Conservation (phyloP, 2,113 vertebrate genomes). For the Arizona elegans region DNA sequence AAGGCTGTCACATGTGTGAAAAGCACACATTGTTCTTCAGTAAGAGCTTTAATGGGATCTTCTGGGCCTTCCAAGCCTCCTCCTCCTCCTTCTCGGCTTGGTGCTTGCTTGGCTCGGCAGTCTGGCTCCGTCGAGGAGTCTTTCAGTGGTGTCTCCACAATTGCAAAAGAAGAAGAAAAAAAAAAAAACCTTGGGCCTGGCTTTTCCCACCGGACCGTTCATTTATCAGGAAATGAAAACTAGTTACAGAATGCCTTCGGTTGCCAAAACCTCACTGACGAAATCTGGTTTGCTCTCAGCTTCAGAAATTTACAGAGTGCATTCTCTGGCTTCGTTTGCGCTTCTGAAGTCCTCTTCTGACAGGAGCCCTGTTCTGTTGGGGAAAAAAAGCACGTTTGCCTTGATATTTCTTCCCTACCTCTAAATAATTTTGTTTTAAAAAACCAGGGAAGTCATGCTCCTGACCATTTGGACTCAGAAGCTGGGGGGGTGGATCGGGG, state of each 20-base stretch:
- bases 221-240: constrained; percentile 81
- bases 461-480: constrained; percentile 7
- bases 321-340: constrained; percentile 58
- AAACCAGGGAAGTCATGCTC: fast-evolving
- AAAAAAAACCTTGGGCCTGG: constrained; percentile 56
- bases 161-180: constrained; percentile 53
- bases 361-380: neutral
- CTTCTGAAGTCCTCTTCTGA: neutral
- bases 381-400: constrained; percentile 9
- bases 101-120: constrained; percentile 71
- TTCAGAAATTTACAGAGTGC: constrained; percentile 46
- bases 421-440: neutral
- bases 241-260: constrained; percentile 72
- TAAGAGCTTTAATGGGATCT: constrained; percentile 43
- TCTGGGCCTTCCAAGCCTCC: constrained; percentile 58
- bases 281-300: constrained; percentile 63
- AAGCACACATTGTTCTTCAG: neutral
- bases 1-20: constrained; percentile 4
- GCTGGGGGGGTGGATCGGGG: neutral
- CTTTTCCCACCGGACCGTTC: constrained; percentile 71
- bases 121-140: constrained; percentile 82
- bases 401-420: neutral
- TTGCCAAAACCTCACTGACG: constrained; percentile 77
- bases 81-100: constrained; percentile 54
- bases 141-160: constrained; percentile 66